Conservation (phyloP, 1,140 invertebrate genomes). For the Drosophila mojavensis region DNA sequence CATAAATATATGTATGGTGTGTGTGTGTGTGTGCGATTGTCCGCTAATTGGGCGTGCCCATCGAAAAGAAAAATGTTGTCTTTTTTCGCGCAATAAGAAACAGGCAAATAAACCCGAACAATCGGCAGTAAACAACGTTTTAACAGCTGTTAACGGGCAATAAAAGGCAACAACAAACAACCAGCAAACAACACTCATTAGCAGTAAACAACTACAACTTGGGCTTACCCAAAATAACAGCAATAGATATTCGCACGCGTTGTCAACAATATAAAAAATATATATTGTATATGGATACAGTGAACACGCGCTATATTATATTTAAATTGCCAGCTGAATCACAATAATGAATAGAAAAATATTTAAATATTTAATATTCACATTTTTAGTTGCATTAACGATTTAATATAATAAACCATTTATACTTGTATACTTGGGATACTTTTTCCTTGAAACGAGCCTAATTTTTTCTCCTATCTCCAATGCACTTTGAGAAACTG, state of each 20-base stretch:
- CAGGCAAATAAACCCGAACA: slow-evolving; percentile 1
- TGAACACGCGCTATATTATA: neutral
- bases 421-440: too few species aligned
- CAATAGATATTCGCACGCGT: slow-evolving; percentile 1
- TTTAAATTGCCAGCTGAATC: too few species aligned
- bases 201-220: slow-evolving; percentile 7
- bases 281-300: neutral
- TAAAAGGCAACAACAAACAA: slow-evolving; percentile 7
- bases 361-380: too few species aligned
- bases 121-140: slow-evolving; percentile 6
- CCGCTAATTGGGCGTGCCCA: slow-evolving; percentile 23
- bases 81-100: slow-evolving; percentile 11
- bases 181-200: slow-evolving; percentile 14
- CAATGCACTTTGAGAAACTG: too few species aligned
- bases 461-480: too few species aligned
- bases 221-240: slow-evolving; percentile 15
- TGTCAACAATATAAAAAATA: slow-evolving; percentile 5
- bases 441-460: too few species aligned
- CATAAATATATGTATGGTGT: neutral
- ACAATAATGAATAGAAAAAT: too few species aligned
- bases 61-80: slow-evolving; percentile 4
- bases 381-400: too few species aligned
- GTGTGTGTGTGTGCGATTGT: neutral
- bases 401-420: too few species aligned
- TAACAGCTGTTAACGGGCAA: slow-evolving; percentile 15